Base-by-base conservation (phyloP, 2,888 invertebrate species). In the Lacanobia wlatinum region DNA sequence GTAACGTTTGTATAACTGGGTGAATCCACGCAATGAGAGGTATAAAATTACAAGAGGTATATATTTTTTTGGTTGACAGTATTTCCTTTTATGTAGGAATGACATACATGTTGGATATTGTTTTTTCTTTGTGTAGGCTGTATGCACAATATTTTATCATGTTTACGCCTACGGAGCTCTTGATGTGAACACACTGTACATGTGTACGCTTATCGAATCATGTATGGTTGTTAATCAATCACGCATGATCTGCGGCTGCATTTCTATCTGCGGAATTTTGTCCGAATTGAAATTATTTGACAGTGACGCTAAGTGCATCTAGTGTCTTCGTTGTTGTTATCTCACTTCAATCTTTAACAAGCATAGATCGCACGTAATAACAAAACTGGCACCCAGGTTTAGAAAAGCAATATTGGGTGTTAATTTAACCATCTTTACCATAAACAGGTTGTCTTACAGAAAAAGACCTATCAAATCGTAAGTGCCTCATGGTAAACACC, bases 1-100 rank as follows among this genome's bases (percentile, higher is more conserved):
- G 79, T 78, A 83, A 53, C 70, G 9, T 83, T 84, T 83, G 78
- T 86, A 79, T 90, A 89, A 91, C 90, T 87, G 89, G 86, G 87
- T 83, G 82, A 84, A 83, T 86, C 87, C 94, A 94, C 93, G 94
- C 93, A 91, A 94, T 87, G 86, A 89, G 89, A 89, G 73, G 71
- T 86, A 88, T 85, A 87, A 85, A 87, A 88, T 85, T 74, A 78
- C 78, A 65, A 83, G 52, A 80, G 56, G 62, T 68, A 68, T 68
- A 70, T 73, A 82, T 76, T 75, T 53, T 28, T 62, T 58, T 55
- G 48, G 28, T 64, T 68, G 70, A 23, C 70, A 76, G 63, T 85
- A 73, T 76, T 61, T 73, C 69, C 66, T 74, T 81, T 78, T 78
- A 70, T 77, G 70, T 40, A 64, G 50, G 60, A 69, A 72, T 73